phyloP scores from a whole-genome alignment of 2,888 invertebrate species.

The Hetaerina titia region DNA sequence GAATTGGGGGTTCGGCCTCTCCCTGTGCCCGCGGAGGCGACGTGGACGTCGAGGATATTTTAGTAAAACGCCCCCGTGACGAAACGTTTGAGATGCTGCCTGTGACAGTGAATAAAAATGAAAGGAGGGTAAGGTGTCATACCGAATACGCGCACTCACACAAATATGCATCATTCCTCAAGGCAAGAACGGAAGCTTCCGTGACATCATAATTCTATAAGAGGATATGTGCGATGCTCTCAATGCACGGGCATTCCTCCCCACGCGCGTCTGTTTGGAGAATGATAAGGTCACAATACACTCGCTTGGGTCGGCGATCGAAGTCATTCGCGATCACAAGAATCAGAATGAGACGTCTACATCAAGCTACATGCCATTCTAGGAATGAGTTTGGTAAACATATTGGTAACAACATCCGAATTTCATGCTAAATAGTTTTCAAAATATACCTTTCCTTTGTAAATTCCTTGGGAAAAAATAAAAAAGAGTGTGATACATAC shows the following conservation, averaged over 20 bases:
- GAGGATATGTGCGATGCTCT: not conserved
- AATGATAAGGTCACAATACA: not conserved
- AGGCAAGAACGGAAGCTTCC: not conserved
- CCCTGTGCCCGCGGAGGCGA: no score
- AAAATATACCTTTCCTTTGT: not conserved
- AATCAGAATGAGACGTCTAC: not conserved
- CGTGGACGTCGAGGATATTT: no score
- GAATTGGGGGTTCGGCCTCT: no score
- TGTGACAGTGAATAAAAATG: not conserved
- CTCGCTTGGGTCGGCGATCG: not conserved
- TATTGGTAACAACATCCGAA: not conserved
- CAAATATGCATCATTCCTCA: not conserved
- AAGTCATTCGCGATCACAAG: not conserved
- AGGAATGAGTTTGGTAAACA: not conserved
- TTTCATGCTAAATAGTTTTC: not conserved
- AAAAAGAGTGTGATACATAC: no score
- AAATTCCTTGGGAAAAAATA: not conserved
- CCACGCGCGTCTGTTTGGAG: not conserved
- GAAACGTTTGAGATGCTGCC: not conserved
- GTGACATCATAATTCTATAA: not conserved
- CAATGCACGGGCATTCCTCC: not conserved
- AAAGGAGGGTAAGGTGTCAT: not conserved
- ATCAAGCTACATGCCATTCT: not conserved
- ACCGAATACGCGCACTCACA: not conserved
- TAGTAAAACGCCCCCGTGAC: no score